Evolutionary conservation across 2,113 vertebrate species (phyloP).

Genomic region (Pollachius pollachius): DNA sequence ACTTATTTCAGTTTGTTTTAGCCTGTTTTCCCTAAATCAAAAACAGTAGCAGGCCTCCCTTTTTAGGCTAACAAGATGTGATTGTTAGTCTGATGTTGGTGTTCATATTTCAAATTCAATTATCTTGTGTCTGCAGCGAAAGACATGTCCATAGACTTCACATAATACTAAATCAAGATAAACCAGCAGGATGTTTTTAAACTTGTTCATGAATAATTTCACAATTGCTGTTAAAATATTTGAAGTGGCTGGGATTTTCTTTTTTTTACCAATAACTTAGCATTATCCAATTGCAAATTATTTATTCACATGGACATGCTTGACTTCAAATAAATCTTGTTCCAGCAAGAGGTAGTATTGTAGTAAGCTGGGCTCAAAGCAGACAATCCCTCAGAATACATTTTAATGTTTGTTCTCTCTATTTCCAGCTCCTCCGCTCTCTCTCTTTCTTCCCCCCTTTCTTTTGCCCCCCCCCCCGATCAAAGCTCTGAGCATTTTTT

Average conservation of each 20-base stretch:
- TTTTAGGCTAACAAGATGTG: conserved; percentile 21
- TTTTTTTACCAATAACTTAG: too few species aligned
- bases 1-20: conserved; percentile 66
- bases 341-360: too few species aligned
- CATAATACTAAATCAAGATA: conserved; percentile 7
- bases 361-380: too few species aligned
- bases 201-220: conserved; percentile 11
- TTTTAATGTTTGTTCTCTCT: conserved; percentile 9
- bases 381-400: not conserved
- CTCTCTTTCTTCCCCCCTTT: conserved; percentile 4
- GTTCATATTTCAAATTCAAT: conserved; percentile 31
- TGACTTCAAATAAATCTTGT: too few species aligned
- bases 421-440: conserved; percentile 14
- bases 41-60: conserved; percentile 49
- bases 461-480: conserved; percentile 29
- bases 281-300: too few species aligned
- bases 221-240: conserved; percentile 30
- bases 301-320: too few species aligned
- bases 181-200: conserved; percentile 33
- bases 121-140: conserved; percentile 9
- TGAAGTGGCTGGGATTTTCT: conserved; percentile 2
- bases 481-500: conserved; percentile 51
- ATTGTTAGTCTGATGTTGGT: conserved; percentile 51
- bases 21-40: conserved; percentile 48
- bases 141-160: conserved; percentile 10